Evolutionary conservation across 2,888 invertebrate genomes (phyloP).

Genomic region (Limnephilus auricula): DNA sequence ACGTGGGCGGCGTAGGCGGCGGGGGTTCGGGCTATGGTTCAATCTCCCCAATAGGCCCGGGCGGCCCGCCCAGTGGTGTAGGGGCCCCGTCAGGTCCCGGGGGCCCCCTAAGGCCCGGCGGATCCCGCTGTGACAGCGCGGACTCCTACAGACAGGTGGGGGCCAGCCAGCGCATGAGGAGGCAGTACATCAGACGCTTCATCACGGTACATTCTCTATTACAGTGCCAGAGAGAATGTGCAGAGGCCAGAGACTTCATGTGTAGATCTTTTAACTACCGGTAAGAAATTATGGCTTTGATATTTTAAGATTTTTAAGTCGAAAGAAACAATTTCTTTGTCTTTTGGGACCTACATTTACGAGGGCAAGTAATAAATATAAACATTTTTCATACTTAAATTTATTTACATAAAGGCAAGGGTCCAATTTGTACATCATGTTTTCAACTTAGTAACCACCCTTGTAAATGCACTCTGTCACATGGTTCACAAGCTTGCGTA

Average conservation of each 20-base stretch:
- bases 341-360: background rate
- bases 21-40: constrained; percentile 69
- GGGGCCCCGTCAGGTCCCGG: constrained; percentile 72
- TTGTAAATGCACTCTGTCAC: too few relatives aligned
- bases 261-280: constrained; percentile 93
- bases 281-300: constrained; percentile 71
- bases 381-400: too few relatives aligned
- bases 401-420: too few relatives aligned
- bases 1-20: constrained; percentile 71
- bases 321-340: background rate
- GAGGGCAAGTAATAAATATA: too few relatives aligned
- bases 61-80: constrained; percentile 71
- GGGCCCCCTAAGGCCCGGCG: constrained; percentile 70
- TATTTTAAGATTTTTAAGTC: background rate
- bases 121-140: constrained; percentile 86
- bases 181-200: constrained; percentile 86
- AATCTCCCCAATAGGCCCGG: constrained; percentile 69
- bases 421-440: too few relatives aligned
- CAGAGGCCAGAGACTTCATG: constrained; percentile 88
- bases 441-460: too few relatives aligned
- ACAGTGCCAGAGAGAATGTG: constrained; percentile 91
- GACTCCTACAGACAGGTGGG: constrained; percentile 91
- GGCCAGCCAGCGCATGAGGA: constrained; percentile 85
- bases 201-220: constrained; percentile 85
- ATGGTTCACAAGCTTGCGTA: too few relatives aligned